phyloP scores from a whole-genome alignment of 2,113 vertebrate genomes.

The Saguinus midas region DNA sequence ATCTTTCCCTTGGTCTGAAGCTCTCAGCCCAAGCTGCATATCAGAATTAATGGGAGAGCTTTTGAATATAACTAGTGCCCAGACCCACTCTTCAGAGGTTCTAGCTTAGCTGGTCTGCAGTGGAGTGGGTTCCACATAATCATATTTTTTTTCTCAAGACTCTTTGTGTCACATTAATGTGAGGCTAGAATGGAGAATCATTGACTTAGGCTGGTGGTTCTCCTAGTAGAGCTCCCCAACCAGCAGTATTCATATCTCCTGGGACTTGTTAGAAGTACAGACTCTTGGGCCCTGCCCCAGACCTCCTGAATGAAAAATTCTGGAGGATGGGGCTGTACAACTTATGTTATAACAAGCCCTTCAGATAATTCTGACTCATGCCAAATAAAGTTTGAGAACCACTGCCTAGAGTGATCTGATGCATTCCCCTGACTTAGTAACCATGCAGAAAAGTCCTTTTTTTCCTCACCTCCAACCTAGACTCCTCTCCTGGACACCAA shows the following conservation, averaged over 20 bases:
- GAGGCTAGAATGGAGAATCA: background rate
- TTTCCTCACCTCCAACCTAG: background rate
- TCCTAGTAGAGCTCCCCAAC: background rate
- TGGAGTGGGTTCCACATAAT: background rate
- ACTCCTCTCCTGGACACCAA: background rate
- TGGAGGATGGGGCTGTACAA: too few species aligned
- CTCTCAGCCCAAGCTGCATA: background rate
- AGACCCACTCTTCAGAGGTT: background rate
- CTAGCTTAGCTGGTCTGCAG: background rate
- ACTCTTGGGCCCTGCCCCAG: background rate
- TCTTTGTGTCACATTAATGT: background rate
- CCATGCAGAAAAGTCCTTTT: background rate
- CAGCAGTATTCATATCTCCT: too few species aligned
- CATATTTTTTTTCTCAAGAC: background rate
- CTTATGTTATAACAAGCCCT: background rate
- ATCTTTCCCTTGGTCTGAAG: background rate
- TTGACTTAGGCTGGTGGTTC: background rate
- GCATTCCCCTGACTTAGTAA: background rate
- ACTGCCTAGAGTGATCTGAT: background rate
- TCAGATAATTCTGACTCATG: background rate
- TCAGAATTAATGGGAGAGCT: background rate
- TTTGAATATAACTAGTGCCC: background rate
- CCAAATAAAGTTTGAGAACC: background rate
- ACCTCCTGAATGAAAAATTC: background rate
- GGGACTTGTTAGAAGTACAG: background rate